A percentile compares a stretch with the other conserved stretches of the same genome.
Evolutionary conservation across 2,113 vertebrate species (phyloP).

Genomic region (Colossoma macropomum): DNA sequence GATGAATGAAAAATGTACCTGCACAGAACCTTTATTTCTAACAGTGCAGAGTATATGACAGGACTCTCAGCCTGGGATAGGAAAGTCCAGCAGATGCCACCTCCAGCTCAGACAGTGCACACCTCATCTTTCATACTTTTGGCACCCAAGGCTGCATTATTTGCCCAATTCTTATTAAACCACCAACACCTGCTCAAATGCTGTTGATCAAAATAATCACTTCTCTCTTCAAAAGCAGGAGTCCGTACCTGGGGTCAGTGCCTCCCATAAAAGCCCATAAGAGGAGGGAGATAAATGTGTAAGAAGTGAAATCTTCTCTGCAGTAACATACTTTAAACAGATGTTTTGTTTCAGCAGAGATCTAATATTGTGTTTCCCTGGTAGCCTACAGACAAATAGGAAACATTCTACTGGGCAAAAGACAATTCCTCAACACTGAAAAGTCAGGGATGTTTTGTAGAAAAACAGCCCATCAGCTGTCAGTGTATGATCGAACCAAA

Average conservation of each 20-base stretch:
- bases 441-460: background rate
- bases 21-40: too few relatives aligned
- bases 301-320: background rate
- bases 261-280: background rate
- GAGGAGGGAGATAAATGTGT: background rate
- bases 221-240: too few relatives aligned
- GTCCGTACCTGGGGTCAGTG: background rate
- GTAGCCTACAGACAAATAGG: conserved; percentile 10
- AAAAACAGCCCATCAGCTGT: background rate
- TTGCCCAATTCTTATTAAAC: too few relatives aligned
- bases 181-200: too few relatives aligned
- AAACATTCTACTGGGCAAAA: background rate
- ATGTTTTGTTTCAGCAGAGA: conserved; percentile 26
- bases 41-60: too few relatives aligned
- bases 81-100: too few relatives aligned
- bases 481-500: background rate
- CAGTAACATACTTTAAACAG: conserved; percentile 17
- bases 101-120: too few relatives aligned
- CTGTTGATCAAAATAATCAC: too few relatives aligned
- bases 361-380: conserved; percentile 25
- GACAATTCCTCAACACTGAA: background rate
- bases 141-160: too few relatives aligned
- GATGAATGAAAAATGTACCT: too few relatives aligned
- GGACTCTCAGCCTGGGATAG: too few relatives aligned
- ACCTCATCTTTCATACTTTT: too few relatives aligned